Percentiles rank a stretch among this genome's conserved stretches.
Conservation (phyloP, 2,888 invertebrate genomes). For the Leptinotarsa rubiginosa region DNA sequence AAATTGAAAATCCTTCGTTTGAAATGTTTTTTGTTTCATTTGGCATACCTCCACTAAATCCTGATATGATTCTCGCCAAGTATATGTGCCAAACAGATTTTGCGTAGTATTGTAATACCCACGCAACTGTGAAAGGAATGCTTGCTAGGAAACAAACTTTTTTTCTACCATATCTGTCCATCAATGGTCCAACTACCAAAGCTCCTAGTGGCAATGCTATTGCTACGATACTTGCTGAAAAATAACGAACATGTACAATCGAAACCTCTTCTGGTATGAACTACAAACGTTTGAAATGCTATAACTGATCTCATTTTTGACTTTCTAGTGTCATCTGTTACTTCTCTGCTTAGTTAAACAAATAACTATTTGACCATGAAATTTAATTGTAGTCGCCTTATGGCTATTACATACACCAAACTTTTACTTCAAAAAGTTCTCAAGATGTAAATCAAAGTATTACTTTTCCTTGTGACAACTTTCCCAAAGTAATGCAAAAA, state of each 20-base stretch:
- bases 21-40: neutral
- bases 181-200: constrained; percentile 68
- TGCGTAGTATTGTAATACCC: constrained; percentile 67
- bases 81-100: constrained; percentile 66
- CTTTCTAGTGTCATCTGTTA: too few species aligned
- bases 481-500: too few species aligned
- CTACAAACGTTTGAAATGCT: too few species aligned
- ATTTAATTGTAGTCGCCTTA: too few species aligned
- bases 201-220: constrained; percentile 70
- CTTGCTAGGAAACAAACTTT: constrained; percentile 65
- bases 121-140: constrained; percentile 67
- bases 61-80: constrained; percentile 68
- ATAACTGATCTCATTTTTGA: too few species aligned
- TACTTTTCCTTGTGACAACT: too few species aligned
- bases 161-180: constrained; percentile 71
- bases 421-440: too few species aligned
- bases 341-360: too few species aligned
- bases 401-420: too few species aligned
- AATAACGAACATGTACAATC: constrained; percentile 24
- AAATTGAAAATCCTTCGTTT: too few species aligned
- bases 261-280: neutral
- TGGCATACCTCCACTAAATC: constrained; percentile 66
- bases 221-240: constrained; percentile 70
- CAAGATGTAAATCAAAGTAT: too few species aligned
- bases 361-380: too few species aligned